Evolutionary conservation across 2,113 vertebrate genomes (phyloP).

Genomic region (Podilymbus podiceps): DNA sequence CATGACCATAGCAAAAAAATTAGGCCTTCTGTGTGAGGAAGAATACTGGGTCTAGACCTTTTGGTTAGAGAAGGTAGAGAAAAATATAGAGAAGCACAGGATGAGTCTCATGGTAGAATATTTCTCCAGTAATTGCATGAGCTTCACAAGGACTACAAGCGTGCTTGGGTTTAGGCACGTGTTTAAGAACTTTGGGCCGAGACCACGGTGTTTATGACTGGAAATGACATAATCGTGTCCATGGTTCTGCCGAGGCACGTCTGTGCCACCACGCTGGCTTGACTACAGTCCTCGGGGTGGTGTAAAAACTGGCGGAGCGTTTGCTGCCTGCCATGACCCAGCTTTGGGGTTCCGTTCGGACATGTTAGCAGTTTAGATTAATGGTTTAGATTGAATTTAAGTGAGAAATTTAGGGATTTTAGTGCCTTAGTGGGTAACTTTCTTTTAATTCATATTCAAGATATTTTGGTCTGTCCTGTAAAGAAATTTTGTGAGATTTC

Average conservation of each 20-base stretch:
- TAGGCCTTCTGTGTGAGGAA: not conserved
- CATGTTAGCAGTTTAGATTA: not conserved
- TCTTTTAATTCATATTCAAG: not conserved
- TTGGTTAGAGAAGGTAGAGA: not conserved
- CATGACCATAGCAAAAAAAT: not conserved
- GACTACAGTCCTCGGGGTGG: not conserved
- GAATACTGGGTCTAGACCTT: not conserved
- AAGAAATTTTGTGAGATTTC: not conserved
- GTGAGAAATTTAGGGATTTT: not conserved
- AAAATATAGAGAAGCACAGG: not conserved
- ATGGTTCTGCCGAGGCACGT: not conserved
- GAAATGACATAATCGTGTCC: not conserved
- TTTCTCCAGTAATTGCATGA: not conserved
- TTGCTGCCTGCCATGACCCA: not conserved
- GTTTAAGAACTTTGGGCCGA: not conserved
- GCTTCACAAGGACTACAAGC: not conserved
- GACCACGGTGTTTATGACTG: not conserved
- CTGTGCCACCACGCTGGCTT: accelerated
- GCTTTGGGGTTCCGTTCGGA: not conserved
- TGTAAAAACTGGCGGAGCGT: not conserved
- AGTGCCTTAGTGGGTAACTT: not conserved
- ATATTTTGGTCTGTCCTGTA: not conserved
- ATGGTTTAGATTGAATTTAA: not conserved
- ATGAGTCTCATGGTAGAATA: not conserved
- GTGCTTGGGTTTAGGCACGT: not conserved